Conservation (phyloP, 2,888 invertebrate genomes). For the Ormyrus pomaceus region DNA sequence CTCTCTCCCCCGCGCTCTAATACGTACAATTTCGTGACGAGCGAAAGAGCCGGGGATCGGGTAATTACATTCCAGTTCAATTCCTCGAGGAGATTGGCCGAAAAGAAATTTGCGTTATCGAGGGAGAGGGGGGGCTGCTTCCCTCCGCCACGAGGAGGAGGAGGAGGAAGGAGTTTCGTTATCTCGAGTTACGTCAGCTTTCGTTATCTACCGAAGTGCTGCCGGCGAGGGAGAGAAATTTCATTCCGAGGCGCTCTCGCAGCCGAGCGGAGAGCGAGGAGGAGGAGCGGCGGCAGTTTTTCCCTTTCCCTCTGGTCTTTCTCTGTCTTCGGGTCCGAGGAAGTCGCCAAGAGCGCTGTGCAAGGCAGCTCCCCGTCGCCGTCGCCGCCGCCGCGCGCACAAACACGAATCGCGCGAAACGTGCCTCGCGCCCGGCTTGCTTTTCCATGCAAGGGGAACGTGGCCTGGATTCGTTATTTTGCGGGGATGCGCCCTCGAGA, state of each 20-base stretch:
- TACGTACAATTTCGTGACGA: no score
- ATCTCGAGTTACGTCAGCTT: conserved; percentile 67
- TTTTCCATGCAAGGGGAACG: conserved; percentile 49
- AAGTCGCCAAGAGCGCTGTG: conserved; percentile 19
- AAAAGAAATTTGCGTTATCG: conserved; percentile 39
- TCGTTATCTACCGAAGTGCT: conserved; percentile 66
- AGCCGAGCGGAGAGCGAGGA: not conserved
- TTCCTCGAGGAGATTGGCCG: conserved; percentile 9
- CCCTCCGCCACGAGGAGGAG: not conserved
- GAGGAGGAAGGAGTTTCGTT: conserved; percentile 61
- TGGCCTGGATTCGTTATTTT: conserved; percentile 52
- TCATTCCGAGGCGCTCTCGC: conserved; percentile 60
- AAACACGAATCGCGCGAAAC: conserved; percentile 50
- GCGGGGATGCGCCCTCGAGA: not conserved
- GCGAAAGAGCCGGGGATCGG: conserved; percentile 8
- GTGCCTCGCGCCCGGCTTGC: conserved; percentile 32
- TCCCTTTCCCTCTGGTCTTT: not conserved
- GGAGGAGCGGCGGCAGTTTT: not conserved
- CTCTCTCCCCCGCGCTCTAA: no score
- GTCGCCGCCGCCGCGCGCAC: conserved; percentile 7
- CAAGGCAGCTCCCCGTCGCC: not conserved
- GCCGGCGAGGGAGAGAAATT: conserved; percentile 63
- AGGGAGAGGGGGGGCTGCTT: not conserved
- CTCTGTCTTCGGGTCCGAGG: conserved; percentile 10
- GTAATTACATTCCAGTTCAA: conserved; percentile 8